Evolutionary conservation across 2,113 vertebrate genomes (phyloP).

Genomic region (Thymallus thymallus): DNA sequence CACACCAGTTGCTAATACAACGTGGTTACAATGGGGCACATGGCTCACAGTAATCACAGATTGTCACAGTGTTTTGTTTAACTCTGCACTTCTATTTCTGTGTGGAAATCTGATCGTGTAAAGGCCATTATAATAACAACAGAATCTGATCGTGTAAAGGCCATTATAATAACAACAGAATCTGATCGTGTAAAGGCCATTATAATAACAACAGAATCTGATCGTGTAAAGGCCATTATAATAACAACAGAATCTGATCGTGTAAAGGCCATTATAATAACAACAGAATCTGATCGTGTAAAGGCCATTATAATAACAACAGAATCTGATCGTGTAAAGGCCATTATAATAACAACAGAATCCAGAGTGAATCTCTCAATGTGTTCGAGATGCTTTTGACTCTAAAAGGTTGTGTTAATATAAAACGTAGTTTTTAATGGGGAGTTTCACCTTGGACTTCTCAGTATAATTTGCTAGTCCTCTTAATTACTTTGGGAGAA

Average conservation of each 20-base stretch:
- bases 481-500: neutral
- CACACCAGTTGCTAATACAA: neutral
- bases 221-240: neutral
- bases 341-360: neutral
- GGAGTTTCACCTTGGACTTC: neutral
- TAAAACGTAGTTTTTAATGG: neutral
- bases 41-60: neutral
- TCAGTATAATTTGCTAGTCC: neutral
- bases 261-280: neutral
- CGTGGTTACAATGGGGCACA: neutral
- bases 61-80: neutral
- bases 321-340: neutral
- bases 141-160: neutral
- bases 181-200: neutral
- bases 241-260: neutral
- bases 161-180: neutral
- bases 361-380: neutral
- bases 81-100: neutral
- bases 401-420: neutral
- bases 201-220: neutral
- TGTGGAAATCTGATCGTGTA: neutral
- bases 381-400: neutral
- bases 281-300: neutral
- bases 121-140: neutral
- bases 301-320: neutral